phyloP scores from a whole-genome alignment of 2,113 vertebrate genomes.

The Chascanopsetta lugubris region DNA sequence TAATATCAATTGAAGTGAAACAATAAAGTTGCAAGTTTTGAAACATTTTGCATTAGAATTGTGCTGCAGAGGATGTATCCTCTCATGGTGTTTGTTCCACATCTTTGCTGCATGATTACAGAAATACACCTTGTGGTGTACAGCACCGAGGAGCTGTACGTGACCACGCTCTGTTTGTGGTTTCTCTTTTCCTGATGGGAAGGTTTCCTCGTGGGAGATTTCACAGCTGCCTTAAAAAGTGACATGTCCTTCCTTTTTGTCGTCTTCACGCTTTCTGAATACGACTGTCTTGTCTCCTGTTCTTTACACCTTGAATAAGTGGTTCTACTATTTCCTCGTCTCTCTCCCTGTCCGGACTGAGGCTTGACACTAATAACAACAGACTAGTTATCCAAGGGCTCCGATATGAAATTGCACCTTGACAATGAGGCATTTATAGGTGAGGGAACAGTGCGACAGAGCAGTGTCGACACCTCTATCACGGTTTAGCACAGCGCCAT shows the following conservation, averaged over 20 bases:
- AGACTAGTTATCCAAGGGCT: conserved; percentile 21
- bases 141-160: not conserved
- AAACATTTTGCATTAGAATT: not conserved
- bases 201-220: not conserved
- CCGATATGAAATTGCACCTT: conserved; percentile 37
- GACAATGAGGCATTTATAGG: conserved; percentile 53
- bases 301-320: conserved; percentile 17
- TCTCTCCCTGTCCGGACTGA: conserved; percentile 27
- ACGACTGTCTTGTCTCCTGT: conserved; percentile 12
- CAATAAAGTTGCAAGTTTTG: not conserved
- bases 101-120: not conserved
- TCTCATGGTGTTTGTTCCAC: not conserved
- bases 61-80: not conserved
- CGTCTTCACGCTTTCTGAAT: conserved; percentile 8
- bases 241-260: conserved; percentile 7
- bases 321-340: conserved; percentile 14
- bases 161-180: not conserved
- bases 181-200: not conserved
- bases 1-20: not conserved
- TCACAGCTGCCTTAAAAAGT: conserved; percentile 8
- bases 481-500: conserved; percentile 14
- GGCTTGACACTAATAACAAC: conserved; percentile 25
- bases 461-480: conserved; percentile 44
- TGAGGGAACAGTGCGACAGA: conserved; percentile 34
- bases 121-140: not conserved